These are phyloP conservation scores for Astur gentilis DNA, from an alignment of 2,113 vertebrate genomes.

Conservation along the genomic window DNA sequence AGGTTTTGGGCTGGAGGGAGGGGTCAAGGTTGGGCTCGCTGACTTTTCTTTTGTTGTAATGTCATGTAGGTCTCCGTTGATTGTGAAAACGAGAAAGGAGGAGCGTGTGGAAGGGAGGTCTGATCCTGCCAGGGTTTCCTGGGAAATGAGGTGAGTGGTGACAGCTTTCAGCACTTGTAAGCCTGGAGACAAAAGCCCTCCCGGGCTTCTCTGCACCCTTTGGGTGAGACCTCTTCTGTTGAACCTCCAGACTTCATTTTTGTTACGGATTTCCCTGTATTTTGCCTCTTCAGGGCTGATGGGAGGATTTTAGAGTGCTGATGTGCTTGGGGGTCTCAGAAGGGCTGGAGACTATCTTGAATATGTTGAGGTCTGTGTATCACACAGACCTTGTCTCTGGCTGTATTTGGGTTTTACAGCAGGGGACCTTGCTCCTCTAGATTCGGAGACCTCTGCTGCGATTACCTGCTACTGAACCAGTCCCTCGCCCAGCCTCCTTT, in stretches of 20 bases:
- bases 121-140: not conserved
- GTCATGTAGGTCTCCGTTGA: not conserved
- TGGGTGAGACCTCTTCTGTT: not conserved
- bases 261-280: not conserved
- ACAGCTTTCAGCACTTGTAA: not conserved
- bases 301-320: not conserved
- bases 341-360: not conserved
- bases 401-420: not conserved
- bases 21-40: not conserved
- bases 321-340: not conserved
- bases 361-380: not conserved
- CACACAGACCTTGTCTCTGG: not conserved
- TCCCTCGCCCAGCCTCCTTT: not conserved
- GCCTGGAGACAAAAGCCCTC: not conserved
- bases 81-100: not conserved
- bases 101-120: not conserved
- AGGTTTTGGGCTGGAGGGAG: not conserved
- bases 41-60: slow-evolving; percentile 10
- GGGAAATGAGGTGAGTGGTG: slow-evolving; percentile 25
- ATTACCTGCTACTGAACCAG: not conserved
- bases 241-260: not conserved
- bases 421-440: not conserved
- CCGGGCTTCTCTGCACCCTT: not conserved
- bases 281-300: not conserved
- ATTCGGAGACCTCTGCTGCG: not conserved